Conservation (phyloP, 2,797 vertebrate species). For the Liasis olivaceus region DNA sequence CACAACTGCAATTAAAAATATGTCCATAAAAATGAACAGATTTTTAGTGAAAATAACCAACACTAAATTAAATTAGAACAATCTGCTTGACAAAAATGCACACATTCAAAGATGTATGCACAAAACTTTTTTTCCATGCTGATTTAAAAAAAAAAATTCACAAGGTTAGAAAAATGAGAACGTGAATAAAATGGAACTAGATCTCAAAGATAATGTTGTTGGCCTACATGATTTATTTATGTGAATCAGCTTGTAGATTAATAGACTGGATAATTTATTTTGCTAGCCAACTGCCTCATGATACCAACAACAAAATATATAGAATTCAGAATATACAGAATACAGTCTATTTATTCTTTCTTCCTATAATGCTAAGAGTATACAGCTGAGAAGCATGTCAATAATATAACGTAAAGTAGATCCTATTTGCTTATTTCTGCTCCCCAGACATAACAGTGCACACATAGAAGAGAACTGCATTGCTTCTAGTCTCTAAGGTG, state of each 20-base stretch:
- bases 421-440: not conserved
- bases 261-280: not conserved
- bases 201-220: not conserved
- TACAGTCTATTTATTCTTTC: not conserved
- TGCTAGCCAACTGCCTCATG: not conserved
- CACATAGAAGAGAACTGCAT: not conserved
- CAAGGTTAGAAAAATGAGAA: not conserved
- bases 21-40: not conserved
- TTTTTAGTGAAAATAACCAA: not conserved
- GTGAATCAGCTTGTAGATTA: not conserved
- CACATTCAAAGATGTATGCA: not conserved
- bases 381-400: not conserved
- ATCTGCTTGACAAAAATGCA: not conserved
- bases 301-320: not conserved
- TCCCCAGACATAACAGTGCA: not conserved
- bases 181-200: not conserved
- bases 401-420: not conserved
- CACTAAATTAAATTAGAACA: not conserved
- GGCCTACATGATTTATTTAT: not conserved
- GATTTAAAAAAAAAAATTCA: not conserved
- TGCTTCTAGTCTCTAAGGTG: not conserved
- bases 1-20: not conserved
- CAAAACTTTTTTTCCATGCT: not conserved
- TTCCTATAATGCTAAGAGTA: not conserved
- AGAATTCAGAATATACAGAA: not conserved